Percentiles rank a stretch among this genome's conserved stretches.
Conservation (phyloP, 2,797 vertebrate genomes). For the Hypotaenidia philippensis region DNA sequence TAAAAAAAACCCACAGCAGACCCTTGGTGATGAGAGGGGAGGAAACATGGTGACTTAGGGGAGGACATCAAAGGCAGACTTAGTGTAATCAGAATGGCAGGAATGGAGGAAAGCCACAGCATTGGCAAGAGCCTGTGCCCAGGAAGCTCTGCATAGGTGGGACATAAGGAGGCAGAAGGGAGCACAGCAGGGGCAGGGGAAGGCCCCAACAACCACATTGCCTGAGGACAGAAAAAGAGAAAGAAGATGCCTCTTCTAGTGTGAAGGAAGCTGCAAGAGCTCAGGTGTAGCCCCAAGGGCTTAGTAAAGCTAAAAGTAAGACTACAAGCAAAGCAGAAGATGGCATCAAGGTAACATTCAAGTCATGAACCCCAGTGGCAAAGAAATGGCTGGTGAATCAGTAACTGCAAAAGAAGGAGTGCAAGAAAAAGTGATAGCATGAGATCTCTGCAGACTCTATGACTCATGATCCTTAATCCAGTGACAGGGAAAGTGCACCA, state of each 20-base stretch:
- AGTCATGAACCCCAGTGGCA: background rate
- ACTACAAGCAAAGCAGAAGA: background rate
- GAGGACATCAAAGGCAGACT: background rate
- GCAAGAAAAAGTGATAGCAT: background rate
- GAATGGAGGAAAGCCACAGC: no score
- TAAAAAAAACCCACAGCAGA: background rate
- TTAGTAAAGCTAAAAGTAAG: background rate
- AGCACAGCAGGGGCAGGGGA: background rate
- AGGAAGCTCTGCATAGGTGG: accelerated
- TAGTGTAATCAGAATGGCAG: background rate
- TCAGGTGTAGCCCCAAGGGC: background rate
- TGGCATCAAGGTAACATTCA: background rate
- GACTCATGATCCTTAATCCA: background rate
- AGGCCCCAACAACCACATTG: accelerated
- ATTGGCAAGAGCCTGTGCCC: background rate
- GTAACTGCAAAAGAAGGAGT: background rate
- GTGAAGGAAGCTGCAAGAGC: background rate
- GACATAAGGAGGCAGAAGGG: background rate
- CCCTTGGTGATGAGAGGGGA: background rate
- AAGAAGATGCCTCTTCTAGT: background rate
- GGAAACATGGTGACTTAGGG: background rate
- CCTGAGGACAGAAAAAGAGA: background rate
- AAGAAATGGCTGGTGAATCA: background rate
- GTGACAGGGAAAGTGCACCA: background rate
- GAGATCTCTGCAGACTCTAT: background rate